Evolutionary conservation across 2,888 invertebrate species (phyloP).

Genomic region (Dysmachus trigonus): DNA sequence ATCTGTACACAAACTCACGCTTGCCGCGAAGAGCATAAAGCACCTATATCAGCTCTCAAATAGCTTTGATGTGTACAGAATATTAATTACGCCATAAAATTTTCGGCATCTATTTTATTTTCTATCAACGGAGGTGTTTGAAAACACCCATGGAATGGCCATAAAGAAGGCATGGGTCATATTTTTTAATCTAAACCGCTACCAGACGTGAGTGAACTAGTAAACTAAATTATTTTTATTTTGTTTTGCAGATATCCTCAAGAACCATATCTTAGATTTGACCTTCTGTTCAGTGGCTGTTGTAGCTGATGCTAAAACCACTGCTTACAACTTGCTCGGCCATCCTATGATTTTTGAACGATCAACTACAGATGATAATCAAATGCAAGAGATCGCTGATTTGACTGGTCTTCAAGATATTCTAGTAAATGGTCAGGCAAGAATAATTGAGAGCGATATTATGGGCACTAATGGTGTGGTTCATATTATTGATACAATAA

Average conservation of each 20-base stretch:
- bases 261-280: constrained; percentile 73
- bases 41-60: background rate
- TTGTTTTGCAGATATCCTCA: constrained; percentile 68
- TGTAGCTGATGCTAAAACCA: constrained; percentile 63
- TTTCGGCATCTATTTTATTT: background rate
- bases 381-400: constrained; percentile 66
- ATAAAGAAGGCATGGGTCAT: background rate
- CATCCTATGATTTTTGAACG: constrained; percentile 61
- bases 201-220: background rate
- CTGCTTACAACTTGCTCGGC: constrained; percentile 62
- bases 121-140: background rate
- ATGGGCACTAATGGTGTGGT: constrained; percentile 79
- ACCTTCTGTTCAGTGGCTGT: constrained; percentile 74
- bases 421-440: constrained; percentile 69
- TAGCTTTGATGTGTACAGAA: background rate
- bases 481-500: constrained; percentile 73
- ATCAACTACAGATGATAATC: constrained; percentile 64
- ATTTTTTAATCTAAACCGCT: background rate
- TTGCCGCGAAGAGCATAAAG: background rate
- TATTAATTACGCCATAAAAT: background rate
- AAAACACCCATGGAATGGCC: background rate
- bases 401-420: constrained; percentile 66
- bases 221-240: background rate
- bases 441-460: constrained; percentile 69
- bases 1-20: background rate